Percentiles rank a stretch among this genome's conserved stretches.
These are phyloP conservation scores for Nineta flava DNA, from an alignment of 2,888 invertebrate species.

Conservation along the genomic window DNA sequence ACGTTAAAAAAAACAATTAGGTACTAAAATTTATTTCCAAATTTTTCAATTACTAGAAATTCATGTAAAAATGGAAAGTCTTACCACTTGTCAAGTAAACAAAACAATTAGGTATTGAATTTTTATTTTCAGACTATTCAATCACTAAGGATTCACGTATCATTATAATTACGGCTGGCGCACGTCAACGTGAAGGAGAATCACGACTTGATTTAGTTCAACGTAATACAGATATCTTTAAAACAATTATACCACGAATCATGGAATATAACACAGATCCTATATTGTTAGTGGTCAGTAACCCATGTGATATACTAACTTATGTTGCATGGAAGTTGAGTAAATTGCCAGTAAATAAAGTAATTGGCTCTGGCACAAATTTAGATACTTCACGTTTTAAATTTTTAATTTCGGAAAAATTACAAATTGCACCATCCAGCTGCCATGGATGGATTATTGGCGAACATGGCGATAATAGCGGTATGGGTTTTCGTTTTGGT, in stretches of 20 bases:
- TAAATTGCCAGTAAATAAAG: slow-evolving; percentile 70
- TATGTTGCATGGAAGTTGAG: slow-evolving; percentile 92
- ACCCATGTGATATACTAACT: slow-evolving; percentile 85
- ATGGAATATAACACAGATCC: slow-evolving; percentile 75
- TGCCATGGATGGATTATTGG: slow-evolving; percentile 90
- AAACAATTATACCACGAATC: slow-evolving; percentile 67
- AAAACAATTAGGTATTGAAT: background rate
- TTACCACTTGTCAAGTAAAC: background rate
- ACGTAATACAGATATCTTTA: slow-evolving; percentile 78
- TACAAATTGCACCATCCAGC: slow-evolving; percentile 67
- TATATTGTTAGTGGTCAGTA: slow-evolving; percentile 73
- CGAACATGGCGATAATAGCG: slow-evolving; percentile 80
- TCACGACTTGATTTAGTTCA: slow-evolving; percentile 75
- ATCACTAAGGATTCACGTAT: slow-evolving; percentile 65
- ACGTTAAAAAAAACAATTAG: no score
- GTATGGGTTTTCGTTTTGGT: background rate
- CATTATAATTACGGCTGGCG: slow-evolving; percentile 83
- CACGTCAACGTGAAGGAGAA: slow-evolving; percentile 80
- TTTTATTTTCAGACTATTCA: slow-evolving; percentile 39
- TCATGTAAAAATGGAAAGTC: background rate
- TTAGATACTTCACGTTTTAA: slow-evolving; percentile 84
- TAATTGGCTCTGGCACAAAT: slow-evolving; percentile 87
- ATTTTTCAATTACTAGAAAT: no score
- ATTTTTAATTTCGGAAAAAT: slow-evolving; percentile 67
- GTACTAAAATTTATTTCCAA: no score